Conservation (phyloP, 2,888 invertebrate species). For the Heterodera filipjevi region DNA sequence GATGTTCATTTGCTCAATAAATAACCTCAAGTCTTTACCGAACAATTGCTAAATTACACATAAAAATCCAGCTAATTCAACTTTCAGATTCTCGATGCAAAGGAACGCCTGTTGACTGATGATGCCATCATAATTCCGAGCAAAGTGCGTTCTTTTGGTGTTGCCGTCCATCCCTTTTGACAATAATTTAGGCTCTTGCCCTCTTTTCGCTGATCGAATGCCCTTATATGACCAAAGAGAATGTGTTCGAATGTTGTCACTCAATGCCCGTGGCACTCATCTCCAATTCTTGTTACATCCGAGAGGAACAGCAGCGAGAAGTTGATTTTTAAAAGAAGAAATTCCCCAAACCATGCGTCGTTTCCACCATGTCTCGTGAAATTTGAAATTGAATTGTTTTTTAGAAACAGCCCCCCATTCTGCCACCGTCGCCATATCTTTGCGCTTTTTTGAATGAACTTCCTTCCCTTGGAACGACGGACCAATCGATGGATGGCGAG, state of each 20-base stretch:
- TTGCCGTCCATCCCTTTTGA: not conserved
- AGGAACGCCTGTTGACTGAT: conserved; percentile 30
- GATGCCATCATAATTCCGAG: conserved; percentile 33
- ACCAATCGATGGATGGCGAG: not conserved
- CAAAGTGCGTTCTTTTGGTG: conserved; percentile 22
- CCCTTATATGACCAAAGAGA: conserved; percentile 22
- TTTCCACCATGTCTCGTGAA: conserved; percentile 7
- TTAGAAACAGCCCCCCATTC: conserved; percentile 8
- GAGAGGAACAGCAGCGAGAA: not conserved
- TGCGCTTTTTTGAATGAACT: conserved; percentile 26
- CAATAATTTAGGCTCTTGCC: conserved; percentile 25
- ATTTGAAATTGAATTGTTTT: not conserved
- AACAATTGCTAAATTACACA: no score
- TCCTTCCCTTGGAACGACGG: not conserved
- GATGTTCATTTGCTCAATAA: no score
- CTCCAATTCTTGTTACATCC: conserved; percentile 27
- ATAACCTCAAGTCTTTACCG: no score
- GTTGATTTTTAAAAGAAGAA: not conserved
- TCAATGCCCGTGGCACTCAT: not conserved
- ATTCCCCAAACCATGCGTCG: not conserved
- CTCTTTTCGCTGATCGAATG: conserved; percentile 28
- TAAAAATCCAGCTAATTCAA: not conserved
- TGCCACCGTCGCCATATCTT: conserved; percentile 32
- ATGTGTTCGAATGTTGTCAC: conserved; percentile 18
- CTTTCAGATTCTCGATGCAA: conserved; percentile 32